These are phyloP conservation scores for Vulpes lagopus DNA, from an alignment of 2,113 vertebrate genomes.

Conservation along the genomic window DNA sequence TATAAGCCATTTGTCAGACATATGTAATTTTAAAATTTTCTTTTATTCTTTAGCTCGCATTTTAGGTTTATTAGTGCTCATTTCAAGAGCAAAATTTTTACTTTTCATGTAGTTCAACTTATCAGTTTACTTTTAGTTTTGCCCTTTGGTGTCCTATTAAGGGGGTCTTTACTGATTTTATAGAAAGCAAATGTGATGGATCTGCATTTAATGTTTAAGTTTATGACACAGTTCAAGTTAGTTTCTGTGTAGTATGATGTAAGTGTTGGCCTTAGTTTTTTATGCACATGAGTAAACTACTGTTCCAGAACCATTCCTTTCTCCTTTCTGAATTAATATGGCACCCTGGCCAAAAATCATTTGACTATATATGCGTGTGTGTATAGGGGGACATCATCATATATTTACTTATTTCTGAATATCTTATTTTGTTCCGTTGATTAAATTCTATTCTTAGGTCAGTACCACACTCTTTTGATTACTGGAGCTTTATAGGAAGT, in stretches of 20 bases:
- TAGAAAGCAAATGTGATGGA: neutral
- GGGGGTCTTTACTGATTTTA: neutral
- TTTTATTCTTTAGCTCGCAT: neutral
- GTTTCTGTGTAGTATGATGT: neutral
- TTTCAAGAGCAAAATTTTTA: neutral
- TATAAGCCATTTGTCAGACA: neutral
- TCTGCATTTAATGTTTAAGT: neutral
- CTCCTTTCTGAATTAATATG: neutral
- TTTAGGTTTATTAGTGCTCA: neutral
- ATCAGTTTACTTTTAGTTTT: neutral
- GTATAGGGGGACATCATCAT: neutral
- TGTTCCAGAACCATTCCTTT: neutral
- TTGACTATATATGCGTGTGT: neutral
- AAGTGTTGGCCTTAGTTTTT: neutral
- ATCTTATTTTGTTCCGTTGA: neutral
- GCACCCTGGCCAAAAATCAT: neutral
- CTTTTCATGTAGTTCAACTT: neutral
- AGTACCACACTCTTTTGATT: neutral
- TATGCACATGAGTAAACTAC: neutral
- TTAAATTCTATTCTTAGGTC: constrained; percentile 23
- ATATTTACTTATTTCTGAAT: neutral
- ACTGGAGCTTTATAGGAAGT: neutral
- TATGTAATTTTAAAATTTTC: neutral
- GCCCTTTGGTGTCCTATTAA: neutral
- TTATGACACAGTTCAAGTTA: neutral